phyloP scores from a whole-genome alignment of 2,797 vertebrate species.

The Chanos chanos region DNA sequence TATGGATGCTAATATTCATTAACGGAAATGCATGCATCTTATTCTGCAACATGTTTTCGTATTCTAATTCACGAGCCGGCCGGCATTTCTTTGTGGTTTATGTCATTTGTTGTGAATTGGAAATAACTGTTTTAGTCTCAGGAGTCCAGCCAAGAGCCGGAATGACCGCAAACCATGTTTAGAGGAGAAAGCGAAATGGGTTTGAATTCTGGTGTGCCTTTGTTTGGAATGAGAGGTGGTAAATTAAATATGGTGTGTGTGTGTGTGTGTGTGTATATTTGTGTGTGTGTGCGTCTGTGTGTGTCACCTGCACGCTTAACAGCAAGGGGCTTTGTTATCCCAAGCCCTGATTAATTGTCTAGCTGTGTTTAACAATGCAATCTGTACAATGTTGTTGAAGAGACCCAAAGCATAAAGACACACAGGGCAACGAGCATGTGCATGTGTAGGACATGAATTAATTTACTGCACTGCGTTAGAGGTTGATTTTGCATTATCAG shows the following conservation, averaged over 20 bases:
- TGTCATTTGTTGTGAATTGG: constrained; percentile 23
- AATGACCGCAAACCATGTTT: constrained; percentile 16
- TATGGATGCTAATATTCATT: constrained; percentile 29
- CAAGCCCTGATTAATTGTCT: constrained; percentile 50
- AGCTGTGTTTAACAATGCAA: constrained; percentile 67
- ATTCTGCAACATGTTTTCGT: constrained; percentile 17
- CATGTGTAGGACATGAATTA: too few species aligned
- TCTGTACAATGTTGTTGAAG: constrained; percentile 51
- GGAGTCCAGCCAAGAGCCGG: constrained; percentile 23
- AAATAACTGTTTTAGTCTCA: constrained; percentile 29
- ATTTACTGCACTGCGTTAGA: too few species aligned
- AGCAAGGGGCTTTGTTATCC: constrained; percentile 45
- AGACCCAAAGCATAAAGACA: constrained; percentile 53
- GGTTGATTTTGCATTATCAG: too few species aligned
- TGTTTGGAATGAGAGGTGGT: constrained; percentile 17
- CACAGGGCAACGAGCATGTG: constrained; percentile 14
- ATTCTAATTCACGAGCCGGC: constrained; percentile 32
- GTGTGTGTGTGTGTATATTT: constrained; percentile 40
- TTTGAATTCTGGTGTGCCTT: constrained; percentile 12
- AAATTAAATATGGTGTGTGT: constrained; percentile 58
- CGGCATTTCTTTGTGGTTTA: constrained; percentile 26
- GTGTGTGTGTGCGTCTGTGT: constrained; percentile 36
- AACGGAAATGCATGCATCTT: constrained; percentile 11
- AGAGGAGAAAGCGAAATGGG: not conserved
- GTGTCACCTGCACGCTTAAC: constrained; percentile 56